Conservation (phyloP, 2,888 invertebrate genomes). For the Apoderus coryli region DNA sequence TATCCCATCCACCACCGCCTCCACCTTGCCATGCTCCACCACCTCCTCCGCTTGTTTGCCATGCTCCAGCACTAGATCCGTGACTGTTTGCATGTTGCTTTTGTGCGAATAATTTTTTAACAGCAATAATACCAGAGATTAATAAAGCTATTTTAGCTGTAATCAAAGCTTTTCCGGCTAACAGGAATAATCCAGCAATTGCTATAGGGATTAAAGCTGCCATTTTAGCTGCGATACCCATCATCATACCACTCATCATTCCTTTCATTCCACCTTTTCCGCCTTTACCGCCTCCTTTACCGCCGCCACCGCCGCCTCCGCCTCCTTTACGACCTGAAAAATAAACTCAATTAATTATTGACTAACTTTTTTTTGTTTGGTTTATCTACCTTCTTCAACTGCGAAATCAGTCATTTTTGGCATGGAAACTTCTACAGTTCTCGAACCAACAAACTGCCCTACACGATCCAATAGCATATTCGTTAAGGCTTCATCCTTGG, state of each 20-base stretch:
- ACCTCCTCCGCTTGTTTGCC: conserved; percentile 32
- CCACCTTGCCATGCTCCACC: conserved; percentile 31
- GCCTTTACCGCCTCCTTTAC: conserved; percentile 38
- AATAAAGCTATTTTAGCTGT: conserved; percentile 65
- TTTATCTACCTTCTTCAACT: conserved; percentile 55
- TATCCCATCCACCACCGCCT: conserved; percentile 54
- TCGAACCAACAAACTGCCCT: conserved; percentile 55
- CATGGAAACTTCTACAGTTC: conserved; percentile 60
- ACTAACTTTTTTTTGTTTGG: conserved; percentile 4
- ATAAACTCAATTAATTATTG: conserved; percentile 1
- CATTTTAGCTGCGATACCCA: conserved; percentile 75
- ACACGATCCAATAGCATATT: conserved; percentile 57
- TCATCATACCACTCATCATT: conserved; percentile 86
- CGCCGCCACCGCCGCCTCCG: conserved; percentile 31
- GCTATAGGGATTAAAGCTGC: conserved; percentile 66
- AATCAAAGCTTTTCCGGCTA: conserved; percentile 78
- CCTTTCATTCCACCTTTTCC: conserved; percentile 59
- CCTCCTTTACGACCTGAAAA: conserved; percentile 31
- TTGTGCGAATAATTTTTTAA: conserved; percentile 64
- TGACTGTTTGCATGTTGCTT: conserved; percentile 42
- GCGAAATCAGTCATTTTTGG: conserved; percentile 57
- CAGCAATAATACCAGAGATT: conserved; percentile 63
- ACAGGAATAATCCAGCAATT: conserved; percentile 63
- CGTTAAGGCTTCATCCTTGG: conserved; percentile 51
- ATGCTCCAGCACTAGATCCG: conserved; percentile 31